Conservation (phyloP, 2,113 vertebrate species). For the Trichomycterus rosablanca region DNA sequence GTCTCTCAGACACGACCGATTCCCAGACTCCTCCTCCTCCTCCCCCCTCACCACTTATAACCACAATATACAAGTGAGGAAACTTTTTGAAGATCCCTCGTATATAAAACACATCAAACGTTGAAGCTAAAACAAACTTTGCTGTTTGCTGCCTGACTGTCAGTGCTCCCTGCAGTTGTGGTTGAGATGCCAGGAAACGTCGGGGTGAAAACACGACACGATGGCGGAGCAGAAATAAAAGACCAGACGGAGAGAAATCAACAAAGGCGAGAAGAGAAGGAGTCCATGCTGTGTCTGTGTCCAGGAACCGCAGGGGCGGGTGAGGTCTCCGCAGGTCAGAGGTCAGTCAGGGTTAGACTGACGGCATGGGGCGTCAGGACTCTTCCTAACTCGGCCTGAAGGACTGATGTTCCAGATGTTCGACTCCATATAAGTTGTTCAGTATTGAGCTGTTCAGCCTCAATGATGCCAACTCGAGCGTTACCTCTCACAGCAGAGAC, state of each 20-base stretch:
- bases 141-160: background rate
- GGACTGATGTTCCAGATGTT: conserved; percentile 57
- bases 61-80: too few species aligned
- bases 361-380: conserved; percentile 30
- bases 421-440: conserved; percentile 45
- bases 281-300: conserved; percentile 23
- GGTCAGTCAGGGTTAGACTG: conserved; percentile 35
- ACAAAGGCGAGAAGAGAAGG: conserved; percentile 1
- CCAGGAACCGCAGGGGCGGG: conserved; percentile 21
- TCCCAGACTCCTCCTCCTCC: too few species aligned
- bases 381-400: conserved; percentile 20
- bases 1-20: too few species aligned
- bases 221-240: background rate
- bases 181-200: background rate
- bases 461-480: background rate
- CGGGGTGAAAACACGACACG: background rate
- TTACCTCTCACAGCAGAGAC: background rate
- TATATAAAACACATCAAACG: too few species aligned
- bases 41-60: too few species aligned
- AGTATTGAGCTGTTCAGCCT: background rate
- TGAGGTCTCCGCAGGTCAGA: conserved; percentile 31
- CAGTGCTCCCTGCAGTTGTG: background rate
- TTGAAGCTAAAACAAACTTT: too few species aligned
- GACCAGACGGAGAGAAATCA: background rate
- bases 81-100: too few species aligned